These are phyloP conservation scores for Leptobrachium leishanense DNA, from an alignment of 2,113 vertebrate species.

Conservation along the genomic window DNA sequence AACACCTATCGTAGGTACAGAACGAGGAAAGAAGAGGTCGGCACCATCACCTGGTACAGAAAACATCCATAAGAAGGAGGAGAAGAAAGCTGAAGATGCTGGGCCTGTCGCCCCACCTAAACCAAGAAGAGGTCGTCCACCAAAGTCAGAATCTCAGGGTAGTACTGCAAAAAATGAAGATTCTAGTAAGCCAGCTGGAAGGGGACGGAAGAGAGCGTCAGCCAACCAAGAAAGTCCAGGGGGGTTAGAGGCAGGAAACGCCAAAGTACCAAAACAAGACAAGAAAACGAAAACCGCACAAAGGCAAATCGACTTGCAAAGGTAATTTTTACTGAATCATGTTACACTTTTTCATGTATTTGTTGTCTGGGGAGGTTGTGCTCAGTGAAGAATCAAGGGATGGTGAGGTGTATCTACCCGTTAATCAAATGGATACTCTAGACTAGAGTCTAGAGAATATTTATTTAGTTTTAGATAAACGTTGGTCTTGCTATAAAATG, in stretches of 20 bases:
- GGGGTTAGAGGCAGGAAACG: constrained; percentile 79
- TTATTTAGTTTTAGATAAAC: too few relatives aligned
- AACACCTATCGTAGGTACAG: constrained; percentile 71
- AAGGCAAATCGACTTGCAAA: constrained; percentile 94
- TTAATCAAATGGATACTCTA: too few relatives aligned
- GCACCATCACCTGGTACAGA: constrained; percentile 73
- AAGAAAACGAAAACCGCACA: constrained; percentile 88
- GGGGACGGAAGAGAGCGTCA: constrained; percentile 86
- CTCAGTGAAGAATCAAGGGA: too few relatives aligned
- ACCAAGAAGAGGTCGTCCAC: constrained; percentile 79
- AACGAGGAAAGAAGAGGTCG: constrained; percentile 76
- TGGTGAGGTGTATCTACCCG: too few relatives aligned
- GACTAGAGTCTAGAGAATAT: too few relatives aligned
- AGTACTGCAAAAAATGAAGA: constrained; percentile 76
- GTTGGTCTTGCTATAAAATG: too few relatives aligned
- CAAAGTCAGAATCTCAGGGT: constrained; percentile 78
- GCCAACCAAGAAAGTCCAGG: constrained; percentile 73
- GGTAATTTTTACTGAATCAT: constrained; percentile 65
- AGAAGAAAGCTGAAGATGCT: constrained; percentile 68
- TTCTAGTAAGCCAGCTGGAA: constrained; percentile 71
- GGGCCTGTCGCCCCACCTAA: constrained; percentile 70
- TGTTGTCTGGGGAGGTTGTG: too few relatives aligned
- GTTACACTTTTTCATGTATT: too few relatives aligned
- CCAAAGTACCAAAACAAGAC: constrained; percentile 93
- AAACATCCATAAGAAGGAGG: constrained; percentile 79